These are phyloP conservation scores for Caenorhabditis brenneri DNA, from an alignment of 1,140 invertebrate genomes.

Conservation along the genomic window DNA sequence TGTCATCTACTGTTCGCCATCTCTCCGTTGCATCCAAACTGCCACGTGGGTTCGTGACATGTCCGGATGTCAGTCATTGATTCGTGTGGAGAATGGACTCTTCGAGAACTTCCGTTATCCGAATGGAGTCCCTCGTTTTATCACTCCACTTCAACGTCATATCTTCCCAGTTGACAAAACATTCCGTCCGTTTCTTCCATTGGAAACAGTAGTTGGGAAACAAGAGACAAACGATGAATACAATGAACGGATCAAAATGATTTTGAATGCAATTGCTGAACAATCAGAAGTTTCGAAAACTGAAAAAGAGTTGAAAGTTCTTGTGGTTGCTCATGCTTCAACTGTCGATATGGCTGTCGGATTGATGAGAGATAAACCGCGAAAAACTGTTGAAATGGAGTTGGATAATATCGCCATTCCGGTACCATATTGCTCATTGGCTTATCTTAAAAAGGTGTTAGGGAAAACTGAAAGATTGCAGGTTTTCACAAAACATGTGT, in stretches of 20 bases:
- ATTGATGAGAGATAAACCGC: constrained; percentile 35
- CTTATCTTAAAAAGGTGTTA: constrained; percentile 6
- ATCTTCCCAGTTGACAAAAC: constrained; percentile 34
- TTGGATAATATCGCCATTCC: constrained; percentile 52
- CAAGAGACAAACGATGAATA: constrained; percentile 52
- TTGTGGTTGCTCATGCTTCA: constrained; percentile 59
- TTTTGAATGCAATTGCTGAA: constrained; percentile 47
- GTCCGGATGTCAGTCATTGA: constrained; percentile 1
- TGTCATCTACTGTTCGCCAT: constrained; percentile 83
- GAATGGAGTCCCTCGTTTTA: constrained; percentile 6
- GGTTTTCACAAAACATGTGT: not conserved
- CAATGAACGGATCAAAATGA: constrained; percentile 52
- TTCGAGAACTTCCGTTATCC: constrained; percentile 80
- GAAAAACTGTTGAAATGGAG: constrained; percentile 48
- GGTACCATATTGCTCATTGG: constrained; percentile 49
- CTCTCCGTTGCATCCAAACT: constrained; percentile 87
- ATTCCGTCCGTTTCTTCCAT: constrained; percentile 23
- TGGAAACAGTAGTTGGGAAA: not conserved
- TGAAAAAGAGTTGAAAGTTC: constrained; percentile 46
- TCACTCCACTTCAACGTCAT: not conserved
- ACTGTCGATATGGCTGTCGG: constrained; percentile 61
- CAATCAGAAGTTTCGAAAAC: constrained; percentile 12
- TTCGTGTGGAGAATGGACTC: constrained; percentile 81
- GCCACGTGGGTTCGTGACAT: constrained; percentile 71
- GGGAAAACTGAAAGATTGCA: constrained; percentile 10